Percentiles rank a stretch among this genome's conserved stretches.
Evolutionary conservation across 1,140 invertebrate species (phyloP).

Genomic region (Lordiphosa mommai): DNA sequence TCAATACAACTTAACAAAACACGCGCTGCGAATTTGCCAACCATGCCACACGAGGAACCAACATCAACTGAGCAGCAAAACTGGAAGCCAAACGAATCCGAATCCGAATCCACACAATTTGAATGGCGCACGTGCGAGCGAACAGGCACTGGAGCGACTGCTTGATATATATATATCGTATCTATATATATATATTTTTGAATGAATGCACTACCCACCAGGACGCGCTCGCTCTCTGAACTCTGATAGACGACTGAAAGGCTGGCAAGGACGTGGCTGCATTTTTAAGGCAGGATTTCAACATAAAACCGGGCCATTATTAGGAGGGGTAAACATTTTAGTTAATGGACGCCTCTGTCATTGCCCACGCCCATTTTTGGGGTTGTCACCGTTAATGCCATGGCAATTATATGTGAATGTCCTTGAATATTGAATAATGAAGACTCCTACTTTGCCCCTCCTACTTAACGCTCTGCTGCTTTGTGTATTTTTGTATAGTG

Average conservation of each 20-base stretch:
- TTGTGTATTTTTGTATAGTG: neutral
- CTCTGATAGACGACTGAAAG: conserved; percentile 23
- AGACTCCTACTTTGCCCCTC: neutral
- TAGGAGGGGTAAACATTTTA: neutral
- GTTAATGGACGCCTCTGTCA: neutral
- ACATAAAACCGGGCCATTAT: neutral
- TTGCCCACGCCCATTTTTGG: neutral
- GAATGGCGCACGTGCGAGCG: conserved; percentile 14
- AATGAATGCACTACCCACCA: conserved; percentile 15
- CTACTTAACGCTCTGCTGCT: neutral
- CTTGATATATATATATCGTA: too few relatives aligned
- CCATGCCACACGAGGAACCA: conserved; percentile 59
- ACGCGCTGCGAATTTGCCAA: conserved; percentile 37
- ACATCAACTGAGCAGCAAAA: conserved; percentile 71
- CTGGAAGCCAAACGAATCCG: conserved; percentile 11
- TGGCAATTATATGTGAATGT: neutral
- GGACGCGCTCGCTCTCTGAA: conserved; percentile 15
- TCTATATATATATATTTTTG: neutral
- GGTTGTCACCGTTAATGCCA: conserved; percentile 1
- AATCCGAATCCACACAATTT: conserved; percentile 1
- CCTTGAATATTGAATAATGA: neutral
- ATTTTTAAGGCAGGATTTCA: conserved; percentile 12
- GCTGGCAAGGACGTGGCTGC: conserved; percentile 48
- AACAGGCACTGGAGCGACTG: conserved; percentile 11
- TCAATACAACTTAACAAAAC: conserved; percentile 5